Evolutionary conservation across 2,888 invertebrate genomes (phyloP).

Genomic region (Eupelmus urozonus): DNA sequence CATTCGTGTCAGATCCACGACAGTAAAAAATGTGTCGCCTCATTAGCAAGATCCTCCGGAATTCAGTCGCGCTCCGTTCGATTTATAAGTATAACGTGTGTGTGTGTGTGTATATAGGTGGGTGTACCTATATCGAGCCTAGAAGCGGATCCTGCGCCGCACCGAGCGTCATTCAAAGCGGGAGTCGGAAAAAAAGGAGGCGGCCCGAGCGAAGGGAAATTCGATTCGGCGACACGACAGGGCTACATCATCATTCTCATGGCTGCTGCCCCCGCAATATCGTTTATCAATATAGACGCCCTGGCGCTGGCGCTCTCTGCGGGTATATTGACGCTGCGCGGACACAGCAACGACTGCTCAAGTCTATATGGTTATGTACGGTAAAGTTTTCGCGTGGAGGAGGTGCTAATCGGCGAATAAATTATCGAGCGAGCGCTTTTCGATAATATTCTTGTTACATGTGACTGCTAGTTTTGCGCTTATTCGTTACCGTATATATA

Average conservation of each 20-base stretch:
- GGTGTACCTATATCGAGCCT: slow-evolving; percentile 9
- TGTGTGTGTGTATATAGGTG: not conserved
- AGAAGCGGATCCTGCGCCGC: not conserved
- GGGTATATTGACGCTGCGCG: not conserved
- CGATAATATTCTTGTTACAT: too few species aligned
- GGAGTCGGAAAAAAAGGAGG: not conserved
- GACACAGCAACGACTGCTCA: not conserved
- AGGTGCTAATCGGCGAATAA: slow-evolving; percentile 28
- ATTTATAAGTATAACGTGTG: too few species aligned
- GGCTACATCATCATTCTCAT: slow-evolving; percentile 26
- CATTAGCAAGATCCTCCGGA: slow-evolving; percentile 3
- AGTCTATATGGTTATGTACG: too few species aligned
- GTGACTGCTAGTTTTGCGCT: too few species aligned
- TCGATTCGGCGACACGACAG: slow-evolving; percentile 24
- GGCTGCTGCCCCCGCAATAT: slow-evolving; percentile 7
- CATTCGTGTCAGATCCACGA: slow-evolving; percentile 31
- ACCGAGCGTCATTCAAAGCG: slow-evolving; percentile 14
- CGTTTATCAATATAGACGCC: slow-evolving; percentile 46
- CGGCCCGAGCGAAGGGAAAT: not conserved
- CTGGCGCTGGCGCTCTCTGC: too few species aligned
- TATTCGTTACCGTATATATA: too few species aligned
- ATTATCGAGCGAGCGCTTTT: slow-evolving; percentile 11
- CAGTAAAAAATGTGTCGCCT: slow-evolving; percentile 24
- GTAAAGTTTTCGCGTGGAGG: too few species aligned
- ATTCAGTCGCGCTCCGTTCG: too few species aligned